Base-by-base conservation (phyloP, 1,140 invertebrate genomes). In the Drosophila murphyi region DNA sequence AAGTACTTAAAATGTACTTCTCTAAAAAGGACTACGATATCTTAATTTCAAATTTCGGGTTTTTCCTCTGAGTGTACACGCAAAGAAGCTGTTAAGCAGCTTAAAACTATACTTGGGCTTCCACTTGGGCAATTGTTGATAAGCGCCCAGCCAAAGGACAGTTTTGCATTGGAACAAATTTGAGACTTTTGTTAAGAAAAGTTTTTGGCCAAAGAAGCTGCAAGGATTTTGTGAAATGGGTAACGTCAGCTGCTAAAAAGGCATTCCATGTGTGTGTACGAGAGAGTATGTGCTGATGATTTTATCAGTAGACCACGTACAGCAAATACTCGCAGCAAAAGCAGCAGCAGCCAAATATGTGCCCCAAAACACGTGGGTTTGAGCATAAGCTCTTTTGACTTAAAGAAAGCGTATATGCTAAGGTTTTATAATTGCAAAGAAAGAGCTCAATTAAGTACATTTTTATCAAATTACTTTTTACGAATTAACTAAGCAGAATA, bases 81-180 rank as follows among this genome's bases (percentile, higher is more conserved):
- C 82, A 68, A 79, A 59, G 83, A 78, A 85, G 80, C 86, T 89
- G 80, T 89, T 89, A 90, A 90, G 88, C 88, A 87, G 88, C 88
- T 90, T 90, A 90, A 81, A 90, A 90, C 88, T 90, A 89, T 90
- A 77, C 81, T 79, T 63, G 59, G 50, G 63, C 61, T 57, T 56
- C 62, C 57, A 79, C 80, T 83, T 76, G 83, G 73, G 52, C 85
- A 89, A 89, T 88, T 88, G 76, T 88, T 88, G 83, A 88, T 88
- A 88, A 88, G 85, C 70, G 76, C 76, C 72, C 83, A 88, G 77
- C 85, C 80, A 83, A 88, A 80, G 76, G 83, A 88, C 83, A 88
- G 83, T 88, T 88, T 74, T 88, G 82, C 85, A 88, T 88, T 88
- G 76, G 60, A 83, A 88, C 83, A 88, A 88, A 88, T 88, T 88